A percentile compares a stretch with the other conserved stretches of the same genome.
These are phyloP conservation scores for Acleris cristana DNA, from an alignment of 2,888 invertebrate species.

Conservation along the genomic window DNA sequence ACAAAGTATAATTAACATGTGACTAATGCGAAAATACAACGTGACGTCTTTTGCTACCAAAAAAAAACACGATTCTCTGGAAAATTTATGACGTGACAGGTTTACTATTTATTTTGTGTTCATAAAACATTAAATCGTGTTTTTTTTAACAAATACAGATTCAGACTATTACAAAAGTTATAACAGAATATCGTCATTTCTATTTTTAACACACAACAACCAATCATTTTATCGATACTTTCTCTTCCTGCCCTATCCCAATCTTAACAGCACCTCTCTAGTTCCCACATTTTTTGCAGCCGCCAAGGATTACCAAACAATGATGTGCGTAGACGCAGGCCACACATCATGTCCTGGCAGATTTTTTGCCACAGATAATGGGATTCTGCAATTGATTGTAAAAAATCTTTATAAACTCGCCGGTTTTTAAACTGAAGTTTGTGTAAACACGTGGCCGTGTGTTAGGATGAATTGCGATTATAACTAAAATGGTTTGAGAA, in stretches of 20 bases:
- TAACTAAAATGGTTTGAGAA: not conserved
- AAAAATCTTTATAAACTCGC: slow-evolving; percentile 49
- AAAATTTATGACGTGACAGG: no score
- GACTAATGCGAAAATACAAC: no score
- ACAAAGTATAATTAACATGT: no score
- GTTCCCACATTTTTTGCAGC: slow-evolving; percentile 65
- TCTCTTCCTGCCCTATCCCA: slow-evolving; percentile 5
- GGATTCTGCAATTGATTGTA: slow-evolving; percentile 68
- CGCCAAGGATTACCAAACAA: slow-evolving; percentile 73
- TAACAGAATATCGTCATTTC: no score
- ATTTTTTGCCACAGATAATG: slow-evolving; percentile 74
- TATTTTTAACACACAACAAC: not conserved
- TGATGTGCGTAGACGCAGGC: slow-evolving; percentile 67
- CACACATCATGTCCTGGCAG: slow-evolving; percentile 68
- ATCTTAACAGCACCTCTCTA: slow-evolving; percentile 36
- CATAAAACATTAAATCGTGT: no score
- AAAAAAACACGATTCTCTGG: no score
- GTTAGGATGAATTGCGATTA: not conserved
- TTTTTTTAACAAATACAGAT: no score
- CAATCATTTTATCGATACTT: slow-evolving; percentile 27
- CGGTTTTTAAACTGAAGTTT: slow-evolving; percentile 19
- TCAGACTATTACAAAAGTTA: no score
- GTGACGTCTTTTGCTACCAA: no score
- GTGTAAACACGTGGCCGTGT: slow-evolving; percentile 20
- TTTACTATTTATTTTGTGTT: no score